phyloP scores from a whole-genome alignment of 2,888 invertebrate genomes.

The Caenorhabditis angaria region DNA sequence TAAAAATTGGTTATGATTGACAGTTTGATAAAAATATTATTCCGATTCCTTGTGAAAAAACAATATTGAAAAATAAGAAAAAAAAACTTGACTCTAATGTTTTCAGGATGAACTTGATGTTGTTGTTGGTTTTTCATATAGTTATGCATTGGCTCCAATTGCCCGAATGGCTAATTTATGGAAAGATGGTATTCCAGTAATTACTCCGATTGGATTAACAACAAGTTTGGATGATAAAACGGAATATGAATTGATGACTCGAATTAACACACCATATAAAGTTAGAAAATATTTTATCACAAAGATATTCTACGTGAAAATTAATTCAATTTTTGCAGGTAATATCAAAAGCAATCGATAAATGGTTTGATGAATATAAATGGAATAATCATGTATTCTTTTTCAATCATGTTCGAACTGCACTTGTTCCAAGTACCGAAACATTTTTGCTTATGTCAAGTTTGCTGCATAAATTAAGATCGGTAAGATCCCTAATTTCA shows the following conservation, averaged over 20 bases:
- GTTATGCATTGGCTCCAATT: constrained; percentile 69
- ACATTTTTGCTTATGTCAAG: constrained; percentile 68
- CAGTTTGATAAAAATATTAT: too few species aligned
- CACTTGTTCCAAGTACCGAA: constrained; percentile 56
- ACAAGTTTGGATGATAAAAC: constrained; percentile 81
- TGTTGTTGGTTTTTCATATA: constrained; percentile 68
- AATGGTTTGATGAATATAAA: constrained; percentile 50
- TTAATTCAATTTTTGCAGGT: constrained; percentile 21
- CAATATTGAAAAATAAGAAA: constrained; percentile 2
- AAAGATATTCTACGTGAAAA: neutral
- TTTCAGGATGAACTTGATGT: constrained; percentile 55
- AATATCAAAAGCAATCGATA: constrained; percentile 46
- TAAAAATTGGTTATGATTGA: too few species aligned
- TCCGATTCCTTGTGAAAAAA: too few species aligned
- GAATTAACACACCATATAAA: constrained; percentile 83
- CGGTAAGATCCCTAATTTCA: constrained; percentile 16
- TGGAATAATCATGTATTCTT: constrained; percentile 61
- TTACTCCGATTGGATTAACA: constrained; percentile 84
- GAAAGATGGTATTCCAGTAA: constrained; percentile 78
- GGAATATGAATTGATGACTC: constrained; percentile 82
- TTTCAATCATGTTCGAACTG: constrained; percentile 59
- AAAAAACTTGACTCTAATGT: neutral
- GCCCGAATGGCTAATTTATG: constrained; percentile 70
- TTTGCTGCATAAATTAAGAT: constrained; percentile 44
- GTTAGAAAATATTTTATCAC: constrained; percentile 23